Evolutionary conservation across 2,888 invertebrate species (phyloP), one percentile per base, ranked within the genome.

Genomic region (Nematopogon swammerdamellus): DNA sequence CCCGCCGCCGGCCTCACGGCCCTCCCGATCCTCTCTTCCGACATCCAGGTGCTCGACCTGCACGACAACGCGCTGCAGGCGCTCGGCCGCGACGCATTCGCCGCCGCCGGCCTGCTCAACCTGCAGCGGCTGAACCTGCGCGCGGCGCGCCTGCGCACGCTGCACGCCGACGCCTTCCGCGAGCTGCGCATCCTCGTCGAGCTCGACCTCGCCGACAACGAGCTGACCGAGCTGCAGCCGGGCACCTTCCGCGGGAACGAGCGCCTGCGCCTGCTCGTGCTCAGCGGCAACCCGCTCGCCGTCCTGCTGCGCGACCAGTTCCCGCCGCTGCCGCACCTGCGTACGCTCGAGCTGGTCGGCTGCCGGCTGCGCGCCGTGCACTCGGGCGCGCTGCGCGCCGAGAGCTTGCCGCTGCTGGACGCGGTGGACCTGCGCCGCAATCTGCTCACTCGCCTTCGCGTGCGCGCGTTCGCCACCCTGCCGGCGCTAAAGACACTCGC

Each of bases 151-250:
- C 79, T 95, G 17, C 82, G 83, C 47, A 84, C 86, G 54, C 76
- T 95, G 49, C 88, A 94, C 70, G 82, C 84, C 55, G 89, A 92
- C 62, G 88, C 94, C 1, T 95, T 95, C 72, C 83, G 85, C 56
- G 91, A 92, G 64, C 82, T 95, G 50, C 86, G 87, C 53, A 94
- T 94, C 60, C 79, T 95, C 45, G 85, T 94, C 52, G 94, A 95
- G 72, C 82, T 95, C 57, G 93, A 95, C 70, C 79, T 95, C 54
- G 91, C 92, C 19, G 86, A 91, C 63, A 95, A 95, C 72, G 81
- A 85, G 60, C 83, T 94, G 52, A 80, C 82, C 53, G 82, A 80
- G 64, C 71, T 94, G 55, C 87, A 91, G 63, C 87, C 87, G 56
- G 85, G 88, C 56, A 92, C 92, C 1, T 94, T 94, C 63, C 81